Evolutionary conservation across 2,888 invertebrate species (phyloP).

Genomic region (Sialis fuliginosa): DNA sequence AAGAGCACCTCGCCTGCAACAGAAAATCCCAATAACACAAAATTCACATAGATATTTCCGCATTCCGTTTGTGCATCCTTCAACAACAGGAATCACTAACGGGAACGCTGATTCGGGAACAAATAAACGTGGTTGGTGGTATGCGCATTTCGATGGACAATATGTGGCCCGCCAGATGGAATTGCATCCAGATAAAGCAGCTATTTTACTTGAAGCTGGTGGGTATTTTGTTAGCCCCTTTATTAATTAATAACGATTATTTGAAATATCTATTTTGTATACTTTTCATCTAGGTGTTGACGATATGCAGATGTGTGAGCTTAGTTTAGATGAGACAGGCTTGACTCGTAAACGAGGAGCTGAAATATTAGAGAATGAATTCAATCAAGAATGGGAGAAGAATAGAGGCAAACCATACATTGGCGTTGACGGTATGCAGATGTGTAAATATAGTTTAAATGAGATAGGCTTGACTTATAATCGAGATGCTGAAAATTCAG

Average conservation of each 20-base stretch:
- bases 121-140: constrained; percentile 77
- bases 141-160: constrained; percentile 96
- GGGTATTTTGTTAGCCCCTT: neutral
- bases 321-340: constrained; percentile 91
- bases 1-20: constrained; percentile 43
- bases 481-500: too few species aligned
- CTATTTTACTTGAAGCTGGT: constrained; percentile 82
- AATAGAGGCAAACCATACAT: constrained; percentile 57
- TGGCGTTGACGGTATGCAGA: constrained; percentile 13
- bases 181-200: constrained; percentile 79
- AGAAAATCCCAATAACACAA: constrained; percentile 45
- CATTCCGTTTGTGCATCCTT: constrained; percentile 71
- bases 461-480: too few species aligned
- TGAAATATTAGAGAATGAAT: constrained; percentile 87
- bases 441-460: too few species aligned
- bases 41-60: constrained; percentile 82
- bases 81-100: constrained; percentile 26
- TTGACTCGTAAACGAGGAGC: constrained; percentile 88
- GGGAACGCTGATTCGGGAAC: constrained; percentile 14
- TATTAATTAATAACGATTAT: neutral
- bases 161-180: constrained; percentile 98
- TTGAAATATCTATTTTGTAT: neutral
- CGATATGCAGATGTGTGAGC: constrained; percentile 98
- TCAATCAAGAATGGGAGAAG: constrained; percentile 83
- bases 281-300: constrained; percentile 53